Evolutionary conservation across 2,888 invertebrate species (phyloP), one percentile per base, ranked within the genome.

Genomic region (Drosophila mettleri): DNA sequence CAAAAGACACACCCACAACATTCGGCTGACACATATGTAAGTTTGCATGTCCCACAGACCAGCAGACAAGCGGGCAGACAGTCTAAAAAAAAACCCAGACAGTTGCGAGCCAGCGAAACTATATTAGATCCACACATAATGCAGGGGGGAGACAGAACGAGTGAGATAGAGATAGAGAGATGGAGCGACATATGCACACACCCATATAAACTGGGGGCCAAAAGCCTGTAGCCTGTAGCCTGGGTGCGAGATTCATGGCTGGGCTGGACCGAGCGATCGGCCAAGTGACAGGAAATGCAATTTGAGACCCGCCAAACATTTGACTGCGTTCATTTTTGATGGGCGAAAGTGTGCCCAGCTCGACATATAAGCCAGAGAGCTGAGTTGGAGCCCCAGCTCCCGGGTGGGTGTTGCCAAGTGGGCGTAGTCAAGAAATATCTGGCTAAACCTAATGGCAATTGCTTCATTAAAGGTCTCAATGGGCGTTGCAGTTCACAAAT

Each of bases 261-360:
- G 58, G 68, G 54, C 73, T 55, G 78, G 76, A 49, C 45, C 78
- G 59, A 76, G 62, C 79, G 62, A 76, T 80, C 68, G 69, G 69
- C 88, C 73, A 74, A 86, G 86, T 87, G 88, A 86, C 86, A 88
- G 88, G 88, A 87, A 84, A 84, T 87, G 83, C 88, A 85, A 84
- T 87, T 84, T 85, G 74, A 87, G 88, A 38, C 70, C 69, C 70
- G 77, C 74, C 54, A 79, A 82, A 69, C 64, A 64, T 84, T 84
- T 79, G 83, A 88, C 83, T 77, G 65, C 74, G 80, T 85, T 76
- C 70, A 82, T 68, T 78, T 74, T 74, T 67, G 83, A 79, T 79
- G 83, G 86, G 86, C 85, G 78, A 85, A 85, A 88, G 88, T 86
- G 67, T 70, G 70, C 61, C 68, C 65, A 73, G 65, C 64, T 58